Evolutionary conservation across 2,797 vertebrate species (phyloP).

Genomic region (Malacoctenus gilli): DNA sequence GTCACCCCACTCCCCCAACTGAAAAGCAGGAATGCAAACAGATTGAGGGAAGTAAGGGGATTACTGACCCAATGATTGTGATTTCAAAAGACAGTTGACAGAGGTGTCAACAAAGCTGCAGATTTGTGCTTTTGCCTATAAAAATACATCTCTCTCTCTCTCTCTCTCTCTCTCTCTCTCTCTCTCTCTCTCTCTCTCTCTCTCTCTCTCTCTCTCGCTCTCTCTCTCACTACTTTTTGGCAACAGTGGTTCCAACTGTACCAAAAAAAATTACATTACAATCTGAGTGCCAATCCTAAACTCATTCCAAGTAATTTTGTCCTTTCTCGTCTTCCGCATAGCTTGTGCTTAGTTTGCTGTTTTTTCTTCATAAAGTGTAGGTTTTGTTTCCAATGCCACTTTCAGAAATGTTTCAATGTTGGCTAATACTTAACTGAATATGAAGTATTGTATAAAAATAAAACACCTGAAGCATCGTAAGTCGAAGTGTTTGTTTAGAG

Average conservation of each 20-base stretch:
- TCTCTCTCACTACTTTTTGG: neutral
- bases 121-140: conserved; percentile 10
- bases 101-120: conserved; percentile 20
- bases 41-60: conserved; percentile 30
- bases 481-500: too few species aligned
- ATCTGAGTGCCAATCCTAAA: neutral
- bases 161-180: neutral
- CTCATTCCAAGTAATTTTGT: neutral
- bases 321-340: neutral
- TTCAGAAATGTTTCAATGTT: too few species aligned
- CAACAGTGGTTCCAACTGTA: neutral
- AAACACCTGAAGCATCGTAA: too few species aligned
- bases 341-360: neutral
- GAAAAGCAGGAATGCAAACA: conserved; percentile 43
- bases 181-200: neutral
- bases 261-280: neutral
- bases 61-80: conserved; percentile 39
- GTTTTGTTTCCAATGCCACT: too few species aligned
- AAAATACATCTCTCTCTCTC: neutral
- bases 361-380: too few species aligned
- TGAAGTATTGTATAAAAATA: too few species aligned
- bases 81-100: conserved; percentile 26
- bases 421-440: too few species aligned
- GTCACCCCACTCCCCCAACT: conserved; percentile 31
- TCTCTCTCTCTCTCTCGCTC: neutral